Base-by-base conservation (phyloP, 2,888 invertebrate species). In the Monopis laevigella region DNA sequence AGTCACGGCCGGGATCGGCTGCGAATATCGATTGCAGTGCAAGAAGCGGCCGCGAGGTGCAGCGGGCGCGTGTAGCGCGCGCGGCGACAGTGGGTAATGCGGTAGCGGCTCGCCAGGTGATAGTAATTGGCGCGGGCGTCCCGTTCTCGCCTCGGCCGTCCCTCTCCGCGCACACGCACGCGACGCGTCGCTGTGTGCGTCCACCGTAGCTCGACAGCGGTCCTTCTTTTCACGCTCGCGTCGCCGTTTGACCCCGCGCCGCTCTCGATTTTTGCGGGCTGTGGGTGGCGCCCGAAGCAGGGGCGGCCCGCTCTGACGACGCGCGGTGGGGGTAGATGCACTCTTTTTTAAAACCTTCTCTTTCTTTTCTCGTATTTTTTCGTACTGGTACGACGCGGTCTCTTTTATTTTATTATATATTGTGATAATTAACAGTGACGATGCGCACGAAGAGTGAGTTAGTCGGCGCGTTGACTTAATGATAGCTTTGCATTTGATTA, bases 71-170 rank as follows among this genome's bases (percentile, higher is more conserved):
- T 81, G 75, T 81, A 81, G 82, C 81, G 80, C 82, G 81, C 81
- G 77, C 77, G 78, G 75, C 78, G 75, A 72, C 74, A 73, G 75
- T 73, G 80, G 80, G 75, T 81, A 82, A 83, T 83, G 82, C 83
- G 84, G 84, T 84, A 84, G 84, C 84, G 78, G 83, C 72, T n/a
- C 77, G 81, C 80, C 80, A 78, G 77, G 80, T 82, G 82, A 83
- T 80, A 83, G 83, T 82, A 82, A 82, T 82, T 82, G 83, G 81
- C 80, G 74, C 72, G 70, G 75, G 81, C 71, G 82, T 84, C 84
- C 74, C 61, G 59, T 64, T 68, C 64, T 69, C 58, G 61, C 71
- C 57, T 67, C 66, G 65, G 56, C 72, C 80, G 81, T 83, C 84
- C 82, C 65, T 62, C 65, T 75, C 75, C 60, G 62, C 69, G 68